These are phyloP conservation scores for Cerceris ruficornis DNA, from an alignment of 2,888 invertebrate species.

Conservation along the genomic window DNA sequence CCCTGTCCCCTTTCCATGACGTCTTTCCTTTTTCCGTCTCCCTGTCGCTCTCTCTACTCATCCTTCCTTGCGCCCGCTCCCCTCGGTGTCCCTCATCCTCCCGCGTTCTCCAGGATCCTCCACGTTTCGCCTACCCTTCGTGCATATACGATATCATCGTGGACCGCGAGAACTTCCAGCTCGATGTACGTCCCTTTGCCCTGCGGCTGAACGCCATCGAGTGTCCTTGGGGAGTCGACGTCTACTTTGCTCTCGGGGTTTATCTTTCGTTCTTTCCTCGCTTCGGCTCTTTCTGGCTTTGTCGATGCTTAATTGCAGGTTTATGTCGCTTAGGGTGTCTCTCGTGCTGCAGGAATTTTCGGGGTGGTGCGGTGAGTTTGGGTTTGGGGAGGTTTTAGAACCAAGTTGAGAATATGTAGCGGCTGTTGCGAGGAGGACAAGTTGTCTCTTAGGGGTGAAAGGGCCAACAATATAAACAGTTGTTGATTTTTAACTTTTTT, in stretches of 20 bases:
- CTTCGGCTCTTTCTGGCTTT: slow-evolving; percentile 4
- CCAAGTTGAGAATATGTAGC: no score
- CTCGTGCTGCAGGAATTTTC: no score
- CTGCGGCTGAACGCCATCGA: slow-evolving; percentile 10
- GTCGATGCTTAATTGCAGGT: slow-evolving; percentile 47
- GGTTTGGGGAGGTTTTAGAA: no score
- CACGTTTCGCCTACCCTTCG: slow-evolving; percentile 2
- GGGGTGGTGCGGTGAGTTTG: no score
- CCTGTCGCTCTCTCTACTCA: slow-evolving; percentile 2
- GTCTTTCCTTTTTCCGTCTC: slow-evolving; percentile 29
- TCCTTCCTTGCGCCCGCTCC: slow-evolving; percentile 22
- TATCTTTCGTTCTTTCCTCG: slow-evolving; percentile 40
- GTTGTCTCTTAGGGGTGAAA: no score
- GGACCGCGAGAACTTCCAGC: slow-evolving; percentile 39
- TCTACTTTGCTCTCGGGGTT: slow-evolving; percentile 16
- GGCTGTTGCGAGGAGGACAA: no score
- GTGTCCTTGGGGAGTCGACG: slow-evolving; percentile 40
- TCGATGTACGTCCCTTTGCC: neutral
- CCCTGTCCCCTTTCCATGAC: slow-evolving; percentile 13
- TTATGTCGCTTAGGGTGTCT: slow-evolving; percentile 17
- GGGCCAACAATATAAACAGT: no score
- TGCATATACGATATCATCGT: slow-evolving; percentile 36
- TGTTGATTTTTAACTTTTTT: no score
- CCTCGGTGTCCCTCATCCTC: neutral
- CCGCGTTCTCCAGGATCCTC: slow-evolving; percentile 9